Conservation (phyloP, 2,797 vertebrate genomes). For the Diceros bicornis region DNA sequence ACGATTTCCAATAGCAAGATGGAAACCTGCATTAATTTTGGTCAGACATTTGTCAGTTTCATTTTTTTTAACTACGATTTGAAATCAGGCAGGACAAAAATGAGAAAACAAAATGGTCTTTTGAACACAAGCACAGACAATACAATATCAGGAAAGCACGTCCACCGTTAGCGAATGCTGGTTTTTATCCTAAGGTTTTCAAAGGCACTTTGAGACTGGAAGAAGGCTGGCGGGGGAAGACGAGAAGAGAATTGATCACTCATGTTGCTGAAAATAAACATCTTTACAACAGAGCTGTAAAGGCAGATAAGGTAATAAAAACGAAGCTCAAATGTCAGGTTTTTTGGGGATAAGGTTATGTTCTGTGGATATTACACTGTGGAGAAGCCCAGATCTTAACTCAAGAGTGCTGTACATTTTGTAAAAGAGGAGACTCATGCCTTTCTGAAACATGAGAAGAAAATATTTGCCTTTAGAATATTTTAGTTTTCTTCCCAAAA, state of each 20-base stretch:
- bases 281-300: background rate
- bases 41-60: background rate
- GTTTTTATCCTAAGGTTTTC: background rate
- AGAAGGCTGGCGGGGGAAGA: background rate
- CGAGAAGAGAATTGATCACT: background rate
- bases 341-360: background rate
- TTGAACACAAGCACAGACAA: background rate
- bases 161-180: background rate
- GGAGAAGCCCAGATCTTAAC: background rate
- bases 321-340: background rate
- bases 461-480: background rate
- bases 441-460: background rate
- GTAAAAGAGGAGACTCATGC: background rate
- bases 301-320: slow-evolving; percentile 26
- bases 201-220: background rate
- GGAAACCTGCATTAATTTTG: background rate
- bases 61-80: background rate
- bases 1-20: background rate
- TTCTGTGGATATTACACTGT: background rate
- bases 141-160: too few relatives aligned
- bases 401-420: background rate
- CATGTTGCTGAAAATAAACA: slow-evolving; percentile 51
- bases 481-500: slow-evolving; percentile 1
- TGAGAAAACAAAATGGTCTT: background rate
- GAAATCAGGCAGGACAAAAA: background rate